Conservation (phyloP, 2,113 vertebrate genomes). For the Urocolius indicus region DNA sequence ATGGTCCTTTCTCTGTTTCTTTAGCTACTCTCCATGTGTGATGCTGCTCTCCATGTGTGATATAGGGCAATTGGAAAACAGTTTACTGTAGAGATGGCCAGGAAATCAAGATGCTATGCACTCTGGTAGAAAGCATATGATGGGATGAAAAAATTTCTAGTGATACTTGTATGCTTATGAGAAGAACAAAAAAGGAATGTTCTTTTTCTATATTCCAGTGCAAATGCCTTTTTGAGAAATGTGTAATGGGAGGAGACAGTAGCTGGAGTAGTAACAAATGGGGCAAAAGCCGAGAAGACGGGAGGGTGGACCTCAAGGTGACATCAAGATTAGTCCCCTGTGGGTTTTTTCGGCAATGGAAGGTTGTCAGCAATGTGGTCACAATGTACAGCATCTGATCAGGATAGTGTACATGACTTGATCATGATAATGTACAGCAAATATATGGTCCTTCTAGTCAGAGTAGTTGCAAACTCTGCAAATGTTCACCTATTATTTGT, state of each 20-base stretch:
- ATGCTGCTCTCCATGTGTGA: not conserved
- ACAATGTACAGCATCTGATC: not conserved
- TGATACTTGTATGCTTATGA: not conserved
- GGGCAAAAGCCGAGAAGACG: not conserved
- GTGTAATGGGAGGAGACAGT: rapidly evolving
- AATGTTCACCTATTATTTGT: not conserved
- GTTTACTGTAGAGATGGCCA: not conserved
- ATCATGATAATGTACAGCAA: not conserved
- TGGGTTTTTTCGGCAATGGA: rapidly evolving
- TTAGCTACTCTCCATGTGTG: not conserved
- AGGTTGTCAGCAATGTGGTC: not conserved
- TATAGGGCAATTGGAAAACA: not conserved
- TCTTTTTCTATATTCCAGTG: not conserved
- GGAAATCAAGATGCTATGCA: not conserved
- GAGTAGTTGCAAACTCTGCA: not conserved
- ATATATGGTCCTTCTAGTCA: rapidly evolving
- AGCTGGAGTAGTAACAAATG: rapidly evolving
- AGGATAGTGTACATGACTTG: not conserved
- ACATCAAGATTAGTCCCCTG: not conserved
- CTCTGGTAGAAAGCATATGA: not conserved
- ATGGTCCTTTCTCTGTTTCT: not conserved
- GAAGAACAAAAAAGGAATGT: not conserved
- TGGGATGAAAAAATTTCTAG: not conserved
- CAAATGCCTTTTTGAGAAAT: not conserved
- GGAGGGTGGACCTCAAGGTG: not conserved